Evolutionary conservation across 2,888 invertebrate species (phyloP).

Genomic region (Carterocephalus palaemon): DNA sequence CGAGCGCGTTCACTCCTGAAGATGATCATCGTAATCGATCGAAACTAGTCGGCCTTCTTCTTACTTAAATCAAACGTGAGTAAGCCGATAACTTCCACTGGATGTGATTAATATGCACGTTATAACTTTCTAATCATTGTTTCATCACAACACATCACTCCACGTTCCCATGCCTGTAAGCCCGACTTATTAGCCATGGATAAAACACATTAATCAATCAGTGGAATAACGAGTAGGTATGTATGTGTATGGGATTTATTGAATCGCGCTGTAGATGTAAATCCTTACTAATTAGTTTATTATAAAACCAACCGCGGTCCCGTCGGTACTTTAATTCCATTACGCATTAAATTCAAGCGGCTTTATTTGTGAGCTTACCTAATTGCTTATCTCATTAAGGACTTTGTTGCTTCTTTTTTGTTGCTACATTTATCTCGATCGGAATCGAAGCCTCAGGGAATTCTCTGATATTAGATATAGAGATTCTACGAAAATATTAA

Average conservation of each 20-base stretch:
- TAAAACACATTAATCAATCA: constrained; percentile 3
- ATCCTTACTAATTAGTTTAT: constrained; percentile 30
- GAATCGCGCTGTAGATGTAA: constrained; percentile 4
- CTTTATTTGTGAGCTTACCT: constrained; percentile 21
- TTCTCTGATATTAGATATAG: background rate
- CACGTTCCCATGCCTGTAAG: too few relatives aligned
- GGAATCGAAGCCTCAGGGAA: background rate
- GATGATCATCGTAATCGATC: too few relatives aligned
- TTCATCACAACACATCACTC: too few relatives aligned
- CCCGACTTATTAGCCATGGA: too few relatives aligned
- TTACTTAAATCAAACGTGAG: too few relatives aligned
- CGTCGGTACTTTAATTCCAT: constrained; percentile 17
- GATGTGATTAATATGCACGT: too few relatives aligned
- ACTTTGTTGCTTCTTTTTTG: constrained; percentile 11
- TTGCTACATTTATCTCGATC: constrained; percentile 11
- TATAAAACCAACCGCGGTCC: constrained; percentile 18
- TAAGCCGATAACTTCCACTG: too few relatives aligned
- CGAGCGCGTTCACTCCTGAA: too few relatives aligned
- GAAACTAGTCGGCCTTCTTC: too few relatives aligned
- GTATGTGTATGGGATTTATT: background rate
- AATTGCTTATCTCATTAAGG: constrained; percentile 24
- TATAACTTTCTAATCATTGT: too few relatives aligned
- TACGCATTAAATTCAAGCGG: constrained; percentile 19
- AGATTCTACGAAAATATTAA: too few relatives aligned
- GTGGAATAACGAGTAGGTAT: constrained; percentile 14